A percentile compares a stretch with the other conserved stretches of the same genome.
Evolutionary conservation across 2,888 invertebrate species (phyloP).

Genomic region (Prosapia bicincta): DNA sequence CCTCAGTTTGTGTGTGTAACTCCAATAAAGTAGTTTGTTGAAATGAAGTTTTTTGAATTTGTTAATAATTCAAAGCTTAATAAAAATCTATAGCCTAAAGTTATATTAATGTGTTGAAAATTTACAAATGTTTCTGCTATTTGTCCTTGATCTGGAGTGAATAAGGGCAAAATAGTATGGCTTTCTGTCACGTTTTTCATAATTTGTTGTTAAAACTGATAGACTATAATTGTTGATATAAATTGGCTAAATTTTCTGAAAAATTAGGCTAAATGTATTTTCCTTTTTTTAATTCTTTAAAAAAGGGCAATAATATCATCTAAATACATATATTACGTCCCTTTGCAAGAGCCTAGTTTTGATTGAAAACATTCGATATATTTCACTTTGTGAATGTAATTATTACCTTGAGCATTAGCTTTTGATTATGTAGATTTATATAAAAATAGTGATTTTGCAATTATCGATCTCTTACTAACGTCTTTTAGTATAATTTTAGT

Average conservation of each 20-base stretch:
- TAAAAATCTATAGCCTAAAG: too few relatives aligned
- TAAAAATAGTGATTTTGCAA: not conserved
- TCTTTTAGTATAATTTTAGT: not conserved
- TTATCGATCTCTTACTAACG: not conserved
- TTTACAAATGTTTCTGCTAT: too few relatives aligned
- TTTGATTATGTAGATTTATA: not conserved
- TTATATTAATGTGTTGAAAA: too few relatives aligned
- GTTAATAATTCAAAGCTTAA: too few relatives aligned
- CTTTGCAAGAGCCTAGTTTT: not conserved
- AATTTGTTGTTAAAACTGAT: too few relatives aligned
- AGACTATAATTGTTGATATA: not conserved
- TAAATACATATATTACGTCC: not conserved
- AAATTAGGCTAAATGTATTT: not conserved
- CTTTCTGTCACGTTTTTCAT: too few relatives aligned
- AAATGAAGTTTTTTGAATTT: too few relatives aligned
- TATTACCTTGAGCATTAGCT: not conserved
- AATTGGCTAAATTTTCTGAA: not conserved
- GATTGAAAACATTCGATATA: not conserved
- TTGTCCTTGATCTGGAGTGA: not conserved
- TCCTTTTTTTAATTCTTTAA: not conserved
- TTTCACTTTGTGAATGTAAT: not conserved
- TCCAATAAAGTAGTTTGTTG: too few relatives aligned
- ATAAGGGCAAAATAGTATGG: not conserved
- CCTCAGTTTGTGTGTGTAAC: too few relatives aligned
- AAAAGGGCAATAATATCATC: not conserved